Percentiles rank a stretch among this genome's conserved stretches.
Evolutionary conservation across 1,140 invertebrate genomes (phyloP).

Genomic region (Cotesia vestalis): DNA sequence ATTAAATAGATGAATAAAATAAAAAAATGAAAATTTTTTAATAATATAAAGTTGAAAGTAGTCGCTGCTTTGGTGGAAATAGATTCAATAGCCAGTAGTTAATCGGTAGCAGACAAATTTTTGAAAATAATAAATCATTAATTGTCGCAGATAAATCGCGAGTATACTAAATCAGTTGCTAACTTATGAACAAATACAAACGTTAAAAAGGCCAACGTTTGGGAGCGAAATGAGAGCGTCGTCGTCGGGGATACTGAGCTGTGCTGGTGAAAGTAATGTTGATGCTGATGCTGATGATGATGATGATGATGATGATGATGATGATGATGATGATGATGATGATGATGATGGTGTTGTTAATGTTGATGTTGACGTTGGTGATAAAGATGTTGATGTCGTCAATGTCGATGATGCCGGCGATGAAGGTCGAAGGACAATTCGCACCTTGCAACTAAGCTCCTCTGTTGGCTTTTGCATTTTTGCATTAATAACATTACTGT

Average conservation of each 20-base stretch:
- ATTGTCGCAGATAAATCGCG: constrained; percentile 32
- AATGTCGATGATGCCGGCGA: too few relatives aligned
- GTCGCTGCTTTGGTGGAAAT: constrained; percentile 12
- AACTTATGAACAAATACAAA: constrained; percentile 56
- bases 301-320: too few relatives aligned
- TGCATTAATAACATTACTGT: constrained; percentile 41
- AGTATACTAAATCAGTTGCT: constrained; percentile 39
- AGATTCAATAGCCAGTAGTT: background rate
- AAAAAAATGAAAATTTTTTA: background rate
- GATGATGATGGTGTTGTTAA: background rate
- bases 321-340: too few relatives aligned
- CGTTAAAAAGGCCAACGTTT: constrained; percentile 59
- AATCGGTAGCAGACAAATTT: constrained; percentile 15
- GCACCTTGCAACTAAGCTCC: constrained; percentile 55
- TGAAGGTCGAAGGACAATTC: constrained; percentile 56
- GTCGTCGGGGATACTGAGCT: constrained; percentile 56
- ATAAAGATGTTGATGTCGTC: too few relatives aligned
- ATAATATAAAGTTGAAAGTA: constrained; percentile 22
- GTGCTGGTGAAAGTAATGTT: background rate
- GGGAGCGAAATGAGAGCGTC: constrained; percentile 54
- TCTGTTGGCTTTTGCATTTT: constrained; percentile 45
- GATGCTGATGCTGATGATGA: too few relatives aligned
- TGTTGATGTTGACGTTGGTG: too few relatives aligned
- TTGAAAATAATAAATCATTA: too few relatives aligned
- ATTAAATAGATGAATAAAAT: constrained; percentile 6